phyloP scores from a whole-genome alignment of 2,888 invertebrate genomes.

The Psylliodes chrysocephalus region DNA sequence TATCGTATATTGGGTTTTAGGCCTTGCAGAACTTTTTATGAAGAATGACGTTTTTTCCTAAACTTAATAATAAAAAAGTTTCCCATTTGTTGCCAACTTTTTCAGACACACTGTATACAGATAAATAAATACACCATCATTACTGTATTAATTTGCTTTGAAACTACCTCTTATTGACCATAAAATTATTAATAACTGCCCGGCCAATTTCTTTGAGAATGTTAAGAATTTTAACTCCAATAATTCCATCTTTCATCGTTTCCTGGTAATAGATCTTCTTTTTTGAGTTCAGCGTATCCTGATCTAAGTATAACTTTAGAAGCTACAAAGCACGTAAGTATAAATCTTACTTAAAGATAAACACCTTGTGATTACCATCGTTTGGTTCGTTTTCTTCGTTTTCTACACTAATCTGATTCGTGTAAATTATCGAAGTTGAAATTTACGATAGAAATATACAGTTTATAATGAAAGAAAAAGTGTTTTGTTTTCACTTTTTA shows the following conservation, averaged over 20 bases:
- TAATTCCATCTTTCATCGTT: background rate
- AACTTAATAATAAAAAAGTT: no score
- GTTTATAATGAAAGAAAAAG: no score
- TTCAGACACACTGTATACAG: no score
- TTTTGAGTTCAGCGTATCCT: background rate
- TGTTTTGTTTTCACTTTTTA: no score
- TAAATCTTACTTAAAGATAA: background rate
- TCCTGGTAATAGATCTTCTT: background rate
- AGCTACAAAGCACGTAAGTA: background rate
- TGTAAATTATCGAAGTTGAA: conserved; percentile 1
- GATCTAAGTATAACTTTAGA: background rate
- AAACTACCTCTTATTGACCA: background rate
- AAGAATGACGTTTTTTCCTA: no score
- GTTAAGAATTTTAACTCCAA: background rate
- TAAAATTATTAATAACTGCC: background rate
- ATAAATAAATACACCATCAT: background rate
- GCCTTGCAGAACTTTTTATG: no score
- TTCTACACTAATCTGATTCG: conserved; percentile 4
- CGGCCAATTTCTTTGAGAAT: background rate
- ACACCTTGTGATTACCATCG: background rate
- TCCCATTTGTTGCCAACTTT: no score
- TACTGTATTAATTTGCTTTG: background rate
- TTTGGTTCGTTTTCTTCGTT: background rate
- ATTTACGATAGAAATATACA: no score
- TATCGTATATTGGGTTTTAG: no score